Base-by-base conservation (phyloP, 2,797 vertebrate species). In the Ibycter americanus region DNA sequence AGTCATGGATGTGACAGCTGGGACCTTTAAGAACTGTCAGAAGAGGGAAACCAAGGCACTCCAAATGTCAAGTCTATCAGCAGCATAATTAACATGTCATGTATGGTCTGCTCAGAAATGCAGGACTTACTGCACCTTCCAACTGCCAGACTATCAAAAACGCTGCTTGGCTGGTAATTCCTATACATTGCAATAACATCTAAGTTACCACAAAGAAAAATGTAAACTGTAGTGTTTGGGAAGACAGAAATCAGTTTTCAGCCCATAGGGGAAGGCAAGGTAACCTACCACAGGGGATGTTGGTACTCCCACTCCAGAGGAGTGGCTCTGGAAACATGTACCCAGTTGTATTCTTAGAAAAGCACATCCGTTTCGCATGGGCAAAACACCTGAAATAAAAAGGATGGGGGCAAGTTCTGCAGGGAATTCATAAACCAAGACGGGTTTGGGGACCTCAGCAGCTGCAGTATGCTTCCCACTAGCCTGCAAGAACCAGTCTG, bases 31-130 rank as follows among this genome's bases (percentile, higher is more conserved):
- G 72, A 16, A 61, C 71, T 65, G 62, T 70, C 89, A 89, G 47
- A 95, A 38, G 47, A 90, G 36, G 52, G 61, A 87, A 94, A 89
- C 26, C 47, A 77, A 89, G 40, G 89, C 71, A 59, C n/a, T 79
- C 58, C 89, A 93, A 94, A 96, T 87, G 81, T 66, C 89, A 96
- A 52, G 38, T 36, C 83, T 52, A 55, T 87, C 87, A 92, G 77
- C 62, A 80, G 73, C 31, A n/a, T 79, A 90, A 96, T 96, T 95
- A 96, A 85, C 31, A 17, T 22, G 47, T 87, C 86, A 67, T 2
- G 13, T 52, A 44, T 12, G 36, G 49, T 63, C 81, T 84, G 42
- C 71, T 89, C 51, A 66, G 56, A 93, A 93, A 77, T 23, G 32
- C 81, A 85, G 67, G 34, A n/a, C 49, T 73, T 65, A 13, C 47